Conservation (phyloP, 2,888 invertebrate genomes). For the Machimus rusticus region DNA sequence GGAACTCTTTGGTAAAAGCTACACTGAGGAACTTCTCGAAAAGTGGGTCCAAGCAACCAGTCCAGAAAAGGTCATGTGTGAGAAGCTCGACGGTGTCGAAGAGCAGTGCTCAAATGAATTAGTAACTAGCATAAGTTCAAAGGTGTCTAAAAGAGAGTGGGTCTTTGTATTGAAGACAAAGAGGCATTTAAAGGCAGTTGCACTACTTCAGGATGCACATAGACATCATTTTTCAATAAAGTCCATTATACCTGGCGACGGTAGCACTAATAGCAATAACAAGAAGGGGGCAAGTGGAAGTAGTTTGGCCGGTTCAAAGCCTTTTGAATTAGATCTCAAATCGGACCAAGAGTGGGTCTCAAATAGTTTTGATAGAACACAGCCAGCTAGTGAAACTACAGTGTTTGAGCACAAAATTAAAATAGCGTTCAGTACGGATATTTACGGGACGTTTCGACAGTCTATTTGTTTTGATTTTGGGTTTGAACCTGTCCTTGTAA, state of each 20-base stretch:
- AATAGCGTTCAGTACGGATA: conserved; percentile 72
- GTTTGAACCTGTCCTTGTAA: conserved; percentile 69
- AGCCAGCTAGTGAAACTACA: conserved; percentile 50
- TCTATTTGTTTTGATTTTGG: conserved; percentile 80
- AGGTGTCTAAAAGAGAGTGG: conserved; percentile 70
- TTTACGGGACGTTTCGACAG: conserved; percentile 80
- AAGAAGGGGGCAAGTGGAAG: neutral
- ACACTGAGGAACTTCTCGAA: conserved; percentile 71
- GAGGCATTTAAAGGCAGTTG: conserved; percentile 68
- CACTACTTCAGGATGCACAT: conserved; percentile 74
- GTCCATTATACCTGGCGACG: conserved; percentile 60
- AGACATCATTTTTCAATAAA: conserved; percentile 72
- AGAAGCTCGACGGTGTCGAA: conserved; percentile 69
- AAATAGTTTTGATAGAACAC: conserved; percentile 41
- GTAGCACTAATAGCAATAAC: conserved; percentile 7
- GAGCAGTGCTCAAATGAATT: conserved; percentile 68
- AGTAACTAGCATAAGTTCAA: conserved; percentile 69
- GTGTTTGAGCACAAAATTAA: conserved; percentile 63
- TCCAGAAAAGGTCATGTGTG: conserved; percentile 70
- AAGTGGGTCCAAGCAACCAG: conserved; percentile 70
- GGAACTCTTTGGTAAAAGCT: conserved; percentile 70
- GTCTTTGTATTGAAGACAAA: conserved; percentile 67
- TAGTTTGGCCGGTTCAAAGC: neutral
- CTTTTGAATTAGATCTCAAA: conserved; percentile 60
- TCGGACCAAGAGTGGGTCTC: conserved; percentile 68